These are phyloP conservation scores for Bombycilla garrulus DNA, from an alignment of 2,113 vertebrate species.

Conservation along the genomic window DNA sequence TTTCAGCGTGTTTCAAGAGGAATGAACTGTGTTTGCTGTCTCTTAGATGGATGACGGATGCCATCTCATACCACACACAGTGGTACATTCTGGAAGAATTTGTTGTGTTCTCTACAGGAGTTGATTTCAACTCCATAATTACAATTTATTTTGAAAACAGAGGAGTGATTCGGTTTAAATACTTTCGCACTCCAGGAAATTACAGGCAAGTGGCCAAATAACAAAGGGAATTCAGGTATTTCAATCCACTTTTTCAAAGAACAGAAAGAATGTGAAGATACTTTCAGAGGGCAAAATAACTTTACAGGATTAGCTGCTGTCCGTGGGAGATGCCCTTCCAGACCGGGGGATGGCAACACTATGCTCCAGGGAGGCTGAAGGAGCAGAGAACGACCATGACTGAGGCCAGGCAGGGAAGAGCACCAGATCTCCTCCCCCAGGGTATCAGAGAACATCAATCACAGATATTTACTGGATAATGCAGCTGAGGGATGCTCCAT, in stretches of 20 bases:
- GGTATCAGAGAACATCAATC: neutral
- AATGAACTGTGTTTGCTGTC: neutral
- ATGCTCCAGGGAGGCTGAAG: neutral
- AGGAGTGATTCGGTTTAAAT: neutral
- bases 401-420: neutral
- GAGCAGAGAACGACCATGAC: neutral
- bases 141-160: neutral
- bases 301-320: neutral
- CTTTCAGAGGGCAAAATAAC: neutral
- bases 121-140: neutral
- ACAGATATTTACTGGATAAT: neutral
- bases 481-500: neutral
- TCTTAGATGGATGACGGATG: neutral
- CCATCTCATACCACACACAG: neutral
- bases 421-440: neutral
- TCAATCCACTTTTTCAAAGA: neutral
- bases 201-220: neutral
- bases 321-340: neutral
- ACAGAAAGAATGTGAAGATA: neutral
- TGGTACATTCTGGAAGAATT: neutral
- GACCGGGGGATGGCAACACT: accelerated
- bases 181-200: neutral
- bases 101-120: neutral
- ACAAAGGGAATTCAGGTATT: neutral
- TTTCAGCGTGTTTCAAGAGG: neutral